Conservation (phyloP, 2,797 vertebrate genomes). For the Poecilia wingei region DNA sequence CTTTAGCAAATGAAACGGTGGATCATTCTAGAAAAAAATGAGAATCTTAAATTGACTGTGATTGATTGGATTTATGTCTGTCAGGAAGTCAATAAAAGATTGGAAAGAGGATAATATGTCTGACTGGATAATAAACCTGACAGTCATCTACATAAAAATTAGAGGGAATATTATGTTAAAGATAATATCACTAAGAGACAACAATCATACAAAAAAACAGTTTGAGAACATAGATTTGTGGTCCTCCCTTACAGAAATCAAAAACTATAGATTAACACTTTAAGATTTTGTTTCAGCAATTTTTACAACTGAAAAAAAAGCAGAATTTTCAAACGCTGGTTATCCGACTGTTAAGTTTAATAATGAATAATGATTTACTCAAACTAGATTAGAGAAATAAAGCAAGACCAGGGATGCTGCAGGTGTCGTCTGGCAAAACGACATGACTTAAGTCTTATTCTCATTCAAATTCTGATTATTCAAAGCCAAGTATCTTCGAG, state of each 20-base stretch:
- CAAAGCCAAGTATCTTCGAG: background rate
- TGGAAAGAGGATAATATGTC: background rate
- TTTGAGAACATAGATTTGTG: background rate
- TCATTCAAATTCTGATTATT: background rate
- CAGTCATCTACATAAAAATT: background rate
- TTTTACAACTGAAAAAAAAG: background rate
- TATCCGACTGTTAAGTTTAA: background rate
- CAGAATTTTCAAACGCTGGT: background rate
- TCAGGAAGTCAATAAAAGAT: background rate
- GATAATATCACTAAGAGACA: background rate
- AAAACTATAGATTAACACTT: background rate
- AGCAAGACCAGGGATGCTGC: background rate
- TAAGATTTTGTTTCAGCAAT: background rate
- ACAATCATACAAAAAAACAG: background rate
- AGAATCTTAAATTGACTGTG: background rate
- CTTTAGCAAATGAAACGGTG: background rate
- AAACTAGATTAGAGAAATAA: background rate
- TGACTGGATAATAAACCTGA: background rate
- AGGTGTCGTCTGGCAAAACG: background rate
- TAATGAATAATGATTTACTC: background rate
- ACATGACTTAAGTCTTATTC: background rate
- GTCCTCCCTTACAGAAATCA: background rate
- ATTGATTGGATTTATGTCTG: background rate
- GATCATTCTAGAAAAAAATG: background rate
- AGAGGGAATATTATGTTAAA: background rate